phyloP scores from a whole-genome alignment of 2,113 vertebrate genomes.

The Petrocephalus zakoni region DNA sequence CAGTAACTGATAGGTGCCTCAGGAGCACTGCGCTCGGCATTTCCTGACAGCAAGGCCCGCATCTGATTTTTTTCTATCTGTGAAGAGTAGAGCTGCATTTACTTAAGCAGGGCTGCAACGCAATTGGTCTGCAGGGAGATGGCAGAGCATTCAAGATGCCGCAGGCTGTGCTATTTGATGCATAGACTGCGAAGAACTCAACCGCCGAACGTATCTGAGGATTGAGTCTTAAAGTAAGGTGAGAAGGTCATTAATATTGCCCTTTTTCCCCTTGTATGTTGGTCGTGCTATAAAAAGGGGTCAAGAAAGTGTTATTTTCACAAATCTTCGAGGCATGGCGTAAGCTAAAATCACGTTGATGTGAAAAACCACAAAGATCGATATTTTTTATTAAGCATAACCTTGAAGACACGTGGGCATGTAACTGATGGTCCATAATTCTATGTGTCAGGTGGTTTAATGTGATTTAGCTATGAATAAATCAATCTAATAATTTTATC shows the following conservation, averaged over 20 bases:
- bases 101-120: background rate
- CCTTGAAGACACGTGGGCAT: background rate
- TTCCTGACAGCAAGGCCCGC: background rate
- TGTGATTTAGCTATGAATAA: constrained; percentile 1
- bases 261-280: background rate
- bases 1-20: background rate
- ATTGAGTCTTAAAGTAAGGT: background rate
- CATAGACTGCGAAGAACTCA: background rate
- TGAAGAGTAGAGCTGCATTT: background rate
- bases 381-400: constrained; percentile 14
- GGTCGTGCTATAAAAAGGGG: background rate
- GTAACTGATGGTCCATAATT: background rate
- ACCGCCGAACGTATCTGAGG: background rate
- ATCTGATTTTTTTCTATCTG: background rate
- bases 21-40: background rate
- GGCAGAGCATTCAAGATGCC: background rate
- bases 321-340: background rate
- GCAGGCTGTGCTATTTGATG: background rate
- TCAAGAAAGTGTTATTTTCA: background rate
- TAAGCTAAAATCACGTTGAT: background rate
- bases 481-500: background rate
- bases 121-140: background rate
- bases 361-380: background rate
- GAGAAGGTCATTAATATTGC: background rate
- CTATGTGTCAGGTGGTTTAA: background rate